phyloP scores from a whole-genome alignment of 2,113 vertebrate genomes.

The Gymnobelideus leadbeateri region DNA sequence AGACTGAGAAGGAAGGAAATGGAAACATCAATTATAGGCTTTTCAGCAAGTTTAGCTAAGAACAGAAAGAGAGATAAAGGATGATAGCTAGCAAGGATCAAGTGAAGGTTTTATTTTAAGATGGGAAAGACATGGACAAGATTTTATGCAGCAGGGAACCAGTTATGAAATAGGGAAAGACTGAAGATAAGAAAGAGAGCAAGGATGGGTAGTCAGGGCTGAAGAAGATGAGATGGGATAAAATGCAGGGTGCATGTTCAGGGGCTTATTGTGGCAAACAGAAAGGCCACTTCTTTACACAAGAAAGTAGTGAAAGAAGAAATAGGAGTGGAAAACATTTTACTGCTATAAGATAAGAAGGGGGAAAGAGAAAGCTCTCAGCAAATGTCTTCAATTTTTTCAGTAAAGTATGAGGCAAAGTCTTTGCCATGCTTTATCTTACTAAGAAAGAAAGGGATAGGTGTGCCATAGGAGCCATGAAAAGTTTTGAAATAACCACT shows the following conservation, averaged over 20 bases:
- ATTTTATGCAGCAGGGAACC: neutral
- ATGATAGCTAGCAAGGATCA: neutral
- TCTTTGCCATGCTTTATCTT: neutral
- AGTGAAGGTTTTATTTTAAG: neutral
- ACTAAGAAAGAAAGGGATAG: neutral
- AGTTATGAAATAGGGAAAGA: neutral
- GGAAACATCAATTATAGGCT: neutral
- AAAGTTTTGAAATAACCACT: neutral
- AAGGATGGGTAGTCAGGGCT: neutral
- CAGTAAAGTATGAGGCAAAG: neutral
- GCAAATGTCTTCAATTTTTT: neutral
- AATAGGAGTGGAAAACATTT: neutral
- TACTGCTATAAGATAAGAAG: neutral
- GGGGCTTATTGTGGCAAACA: neutral
- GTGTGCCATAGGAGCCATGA: neutral
- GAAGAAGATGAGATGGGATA: neutral
- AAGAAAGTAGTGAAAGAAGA: neutral
- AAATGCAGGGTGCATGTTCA: neutral
- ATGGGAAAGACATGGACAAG: neutral
- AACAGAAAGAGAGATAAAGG: neutral
- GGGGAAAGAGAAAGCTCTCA: neutral
- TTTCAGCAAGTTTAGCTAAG: neutral
- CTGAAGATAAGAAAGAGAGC: neutral
- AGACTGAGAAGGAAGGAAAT: neutral
- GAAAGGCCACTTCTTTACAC: neutral